Conservation (phyloP, 2,113 vertebrate genomes). For the Chaetodon trifascialis region DNA sequence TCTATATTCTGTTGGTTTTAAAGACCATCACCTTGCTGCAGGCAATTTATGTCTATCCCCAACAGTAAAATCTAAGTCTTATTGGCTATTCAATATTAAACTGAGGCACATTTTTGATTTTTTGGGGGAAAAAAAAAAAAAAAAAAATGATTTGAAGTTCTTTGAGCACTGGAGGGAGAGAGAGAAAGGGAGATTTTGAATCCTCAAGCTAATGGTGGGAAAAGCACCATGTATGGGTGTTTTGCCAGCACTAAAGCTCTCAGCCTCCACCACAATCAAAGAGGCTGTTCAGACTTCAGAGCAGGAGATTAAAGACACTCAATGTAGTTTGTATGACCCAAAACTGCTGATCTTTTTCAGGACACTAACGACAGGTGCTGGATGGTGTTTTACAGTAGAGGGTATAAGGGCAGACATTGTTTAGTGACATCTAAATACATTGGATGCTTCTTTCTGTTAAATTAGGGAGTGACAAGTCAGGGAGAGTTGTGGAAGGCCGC, state of each 20-base stretch:
- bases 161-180: not conserved
- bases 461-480: not conserved
- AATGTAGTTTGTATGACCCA: not conserved
- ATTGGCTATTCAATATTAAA: not conserved
- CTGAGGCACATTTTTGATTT: not conserved
- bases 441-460: not conserved
- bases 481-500: not conserved
- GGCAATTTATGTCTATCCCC: not conserved
- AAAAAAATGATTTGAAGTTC: not conserved
- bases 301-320: not conserved
- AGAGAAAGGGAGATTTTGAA: not conserved
- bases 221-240: not conserved
- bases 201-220: slow-evolving; percentile 10
- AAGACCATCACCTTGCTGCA: slow-evolving; percentile 3
- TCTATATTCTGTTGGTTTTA: slow-evolving; percentile 6
- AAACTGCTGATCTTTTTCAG: not conserved
- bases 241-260: not conserved
- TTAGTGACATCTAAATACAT: not conserved
- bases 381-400: not conserved
- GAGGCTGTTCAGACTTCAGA: slow-evolving; percentile 4
- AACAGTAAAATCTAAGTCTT: not conserved
- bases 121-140: not conserved
- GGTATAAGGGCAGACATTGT: not conserved
- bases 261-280: slow-evolving; percentile 13
- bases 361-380: not conserved